phyloP scores from a whole-genome alignment of 2,113 vertebrate genomes.

The Periophthalmus modestus region DNA sequence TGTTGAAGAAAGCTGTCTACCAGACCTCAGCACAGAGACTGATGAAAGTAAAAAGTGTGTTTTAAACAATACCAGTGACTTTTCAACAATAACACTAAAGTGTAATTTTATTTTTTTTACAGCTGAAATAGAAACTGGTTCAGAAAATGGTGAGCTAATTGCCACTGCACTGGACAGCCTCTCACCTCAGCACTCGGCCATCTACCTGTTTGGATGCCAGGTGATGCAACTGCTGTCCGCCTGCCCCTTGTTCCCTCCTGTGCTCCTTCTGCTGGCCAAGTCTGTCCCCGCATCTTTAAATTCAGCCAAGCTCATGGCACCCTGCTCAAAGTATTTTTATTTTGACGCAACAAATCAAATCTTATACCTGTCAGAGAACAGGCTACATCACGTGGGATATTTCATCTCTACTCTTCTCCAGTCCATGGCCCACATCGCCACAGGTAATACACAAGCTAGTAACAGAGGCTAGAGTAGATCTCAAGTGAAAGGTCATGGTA shows the following conservation, averaged over 20 bases:
- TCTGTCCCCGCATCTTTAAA: constrained; percentile 62
- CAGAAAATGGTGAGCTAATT: constrained; percentile 56
- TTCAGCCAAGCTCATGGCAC: constrained; percentile 46
- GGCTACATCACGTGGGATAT: constrained; percentile 77
- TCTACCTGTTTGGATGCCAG: constrained; percentile 81
- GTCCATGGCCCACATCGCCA: constrained; percentile 75
- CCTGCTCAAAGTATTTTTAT: constrained; percentile 74
- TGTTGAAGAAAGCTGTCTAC: constrained; percentile 26
- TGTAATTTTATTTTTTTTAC: constrained; percentile 9
- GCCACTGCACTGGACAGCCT: constrained; percentile 76
- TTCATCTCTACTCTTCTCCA: constrained; percentile 78
- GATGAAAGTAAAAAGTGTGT: not conserved
- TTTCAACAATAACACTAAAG: not conserved
- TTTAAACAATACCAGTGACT: not conserved
- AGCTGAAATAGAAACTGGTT: constrained; percentile 25
- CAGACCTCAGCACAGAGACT: constrained; percentile 30
- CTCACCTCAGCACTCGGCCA: constrained; percentile 74
- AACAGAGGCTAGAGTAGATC: not conserved
- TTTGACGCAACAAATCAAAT: constrained; percentile 79
- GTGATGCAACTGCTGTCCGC: constrained; percentile 71
- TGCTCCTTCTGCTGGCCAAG: constrained; percentile 76
- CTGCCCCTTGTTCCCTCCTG: constrained; percentile 60
- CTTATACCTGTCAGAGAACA: constrained; percentile 76
- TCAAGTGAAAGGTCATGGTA: not conserved
- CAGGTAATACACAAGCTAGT: constrained; percentile 68